Conservation (phyloP, 1,140 invertebrate genomes). For the Diorhabda carinulata region DNA sequence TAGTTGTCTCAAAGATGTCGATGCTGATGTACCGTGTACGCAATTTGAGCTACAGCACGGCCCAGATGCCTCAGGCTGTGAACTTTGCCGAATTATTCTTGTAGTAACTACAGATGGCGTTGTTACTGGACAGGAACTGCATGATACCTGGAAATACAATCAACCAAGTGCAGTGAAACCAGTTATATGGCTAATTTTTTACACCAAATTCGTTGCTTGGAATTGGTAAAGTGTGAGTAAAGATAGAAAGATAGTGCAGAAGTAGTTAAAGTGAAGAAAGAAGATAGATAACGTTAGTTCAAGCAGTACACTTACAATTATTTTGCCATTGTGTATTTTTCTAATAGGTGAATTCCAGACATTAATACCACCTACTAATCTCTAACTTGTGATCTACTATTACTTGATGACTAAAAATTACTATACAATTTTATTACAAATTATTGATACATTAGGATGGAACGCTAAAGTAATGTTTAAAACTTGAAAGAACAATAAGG, state of each 20-base stretch:
- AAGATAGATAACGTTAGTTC: background rate
- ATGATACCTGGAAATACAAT: constrained; percentile 45
- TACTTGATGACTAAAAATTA: background rate
- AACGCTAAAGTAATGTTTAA: no score
- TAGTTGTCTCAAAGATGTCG: constrained; percentile 77
- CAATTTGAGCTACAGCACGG: constrained; percentile 62
- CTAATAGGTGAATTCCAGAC: background rate
- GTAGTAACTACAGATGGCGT: constrained; percentile 68
- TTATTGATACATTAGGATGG: no score
- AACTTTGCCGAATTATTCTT: constrained; percentile 84
- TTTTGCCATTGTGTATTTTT: constrained; percentile 2
- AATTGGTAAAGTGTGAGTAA: constrained; percentile 26
- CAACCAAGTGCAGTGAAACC: constrained; percentile 35
- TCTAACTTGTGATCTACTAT: background rate
- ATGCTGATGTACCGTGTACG: constrained; percentile 55
- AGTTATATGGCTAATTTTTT: background rate
- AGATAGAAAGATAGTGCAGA: constrained; percentile 10
- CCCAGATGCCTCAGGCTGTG: constrained; percentile 78
- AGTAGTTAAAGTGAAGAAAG: background rate
- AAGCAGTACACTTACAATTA: background rate
- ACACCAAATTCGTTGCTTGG: constrained; percentile 32
- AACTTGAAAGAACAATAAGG: no score
- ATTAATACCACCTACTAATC: background rate
- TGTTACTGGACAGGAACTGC: constrained; percentile 61
- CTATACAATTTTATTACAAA: background rate